These are phyloP conservation scores for Drosophila orena DNA, from an alignment of 1,140 invertebrate species.

Conservation along the genomic window DNA sequence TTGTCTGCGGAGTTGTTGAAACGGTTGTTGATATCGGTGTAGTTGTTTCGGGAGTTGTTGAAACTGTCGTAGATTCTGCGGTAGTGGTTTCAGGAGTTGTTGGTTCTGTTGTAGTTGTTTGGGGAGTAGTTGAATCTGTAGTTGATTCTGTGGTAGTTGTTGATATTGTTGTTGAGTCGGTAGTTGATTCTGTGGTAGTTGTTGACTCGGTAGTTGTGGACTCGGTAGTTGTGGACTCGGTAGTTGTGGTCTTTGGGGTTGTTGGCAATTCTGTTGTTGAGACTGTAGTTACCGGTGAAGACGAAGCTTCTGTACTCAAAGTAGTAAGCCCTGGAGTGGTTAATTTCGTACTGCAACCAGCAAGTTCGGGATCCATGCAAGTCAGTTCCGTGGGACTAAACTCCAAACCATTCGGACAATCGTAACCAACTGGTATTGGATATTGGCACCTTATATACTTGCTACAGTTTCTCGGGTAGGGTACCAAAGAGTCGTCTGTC, in stretches of 20 bases:
- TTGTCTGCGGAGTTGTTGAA: constrained; percentile 8
- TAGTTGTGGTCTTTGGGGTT: not conserved
- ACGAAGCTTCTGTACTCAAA: not conserved
- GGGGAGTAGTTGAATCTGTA: not conserved
- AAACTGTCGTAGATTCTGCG: not conserved
- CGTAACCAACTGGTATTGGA: constrained; percentile 67
- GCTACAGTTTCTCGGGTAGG: constrained; percentile 69
- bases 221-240: not conserved
- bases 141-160: not conserved
- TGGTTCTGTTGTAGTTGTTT: constrained; percentile 1
- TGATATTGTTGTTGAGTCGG: constrained; percentile 10
- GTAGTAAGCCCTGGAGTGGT: constrained; percentile 23
- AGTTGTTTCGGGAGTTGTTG: not conserved
- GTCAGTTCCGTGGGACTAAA: constrained; percentile 58
- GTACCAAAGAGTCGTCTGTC: constrained; percentile 35
- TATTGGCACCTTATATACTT: constrained; percentile 64
- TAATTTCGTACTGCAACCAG: constrained; percentile 41
- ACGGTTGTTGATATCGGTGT: not conserved
- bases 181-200: not conserved
- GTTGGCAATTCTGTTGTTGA: constrained; percentile 8
- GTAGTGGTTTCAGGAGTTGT: constrained; percentile 3
- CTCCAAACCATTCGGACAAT: constrained; percentile 58
- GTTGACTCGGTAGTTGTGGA: not conserved
- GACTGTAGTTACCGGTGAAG: constrained; percentile 5
- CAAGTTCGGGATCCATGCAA: constrained; percentile 63